Base-by-base conservation (phyloP, 2,888 invertebrate species). In the Achlya flavicornis region DNA sequence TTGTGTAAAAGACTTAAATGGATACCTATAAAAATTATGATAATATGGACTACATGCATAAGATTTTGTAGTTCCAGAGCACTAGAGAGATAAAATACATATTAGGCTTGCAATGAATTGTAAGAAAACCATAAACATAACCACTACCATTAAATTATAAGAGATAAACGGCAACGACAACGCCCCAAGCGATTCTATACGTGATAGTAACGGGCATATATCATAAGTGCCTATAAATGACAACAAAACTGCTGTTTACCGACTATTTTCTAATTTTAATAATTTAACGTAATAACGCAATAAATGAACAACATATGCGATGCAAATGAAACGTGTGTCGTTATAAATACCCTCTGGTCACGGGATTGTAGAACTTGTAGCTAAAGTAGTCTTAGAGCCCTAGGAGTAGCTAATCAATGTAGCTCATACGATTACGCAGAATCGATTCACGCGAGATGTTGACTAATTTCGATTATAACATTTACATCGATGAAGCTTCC, bases 381-480 rank as follows among this genome's bases (percentile, higher is more conserved):
- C 80, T 84, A 78, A 84, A 83, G 83, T 84, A 85, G 82, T 86
- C 80, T 74, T 76, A 77, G 79, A 79, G 72, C 75, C 72, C 84
- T 81, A 26, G 85, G 81, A 85, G 85, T 74, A 74, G 74, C 81
- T 89, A 90, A 89, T 90, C 87, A 88, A 81, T 82, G 85, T 83
- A 84, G 81, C 85, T 80, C 80, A 77, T 82, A 81, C 84, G 85
- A 84, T 85, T 90, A 90, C 88, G 77, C 72, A 80, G 88, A 91
- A 89, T 85, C 88, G 88, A 88, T 87, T 85, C 84, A 64, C 81
- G 80, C 80, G 81, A 82, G 84, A 87, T 81, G 83, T 84, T 78
- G 81, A 85, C 86, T 85, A 87, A 90, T 86, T 89, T 86, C 87
- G 88, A 89, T 90, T 87, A 90, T 86, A 87, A 86, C 85, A 86